These are phyloP conservation scores for Xylocopa sonorina DNA, from an alignment of 1,140 invertebrate species.

Conservation along the genomic window DNA sequence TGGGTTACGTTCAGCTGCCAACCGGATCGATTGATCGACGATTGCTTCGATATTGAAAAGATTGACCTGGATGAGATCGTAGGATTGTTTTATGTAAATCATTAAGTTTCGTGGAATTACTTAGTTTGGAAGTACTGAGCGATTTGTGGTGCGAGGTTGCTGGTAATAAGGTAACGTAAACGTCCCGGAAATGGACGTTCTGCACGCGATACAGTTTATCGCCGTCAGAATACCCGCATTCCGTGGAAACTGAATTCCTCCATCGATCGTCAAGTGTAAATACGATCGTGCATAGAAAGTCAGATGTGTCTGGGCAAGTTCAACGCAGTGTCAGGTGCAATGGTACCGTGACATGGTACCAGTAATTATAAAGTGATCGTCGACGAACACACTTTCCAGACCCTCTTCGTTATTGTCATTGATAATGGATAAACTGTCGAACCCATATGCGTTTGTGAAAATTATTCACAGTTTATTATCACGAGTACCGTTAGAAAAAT, in stretches of 20 bases:
- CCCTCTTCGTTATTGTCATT: not conserved
- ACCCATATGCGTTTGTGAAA: not conserved
- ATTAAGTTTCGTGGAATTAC: too few relatives aligned
- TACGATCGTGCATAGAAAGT: slow-evolving; percentile 4
- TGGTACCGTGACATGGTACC: too few relatives aligned
- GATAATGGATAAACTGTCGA: not conserved
- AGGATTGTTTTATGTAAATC: too few relatives aligned
- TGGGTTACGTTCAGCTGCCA: slow-evolving; percentile 58
- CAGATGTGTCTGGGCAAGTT: too few relatives aligned
- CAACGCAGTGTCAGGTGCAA: not conserved
- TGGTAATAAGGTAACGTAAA: not conserved
- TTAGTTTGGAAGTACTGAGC: too few relatives aligned
- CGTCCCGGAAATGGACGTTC: not conserved
- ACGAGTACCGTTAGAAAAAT: not conserved
- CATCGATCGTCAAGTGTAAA: not conserved
- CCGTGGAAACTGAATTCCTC: not conserved
- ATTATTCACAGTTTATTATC: not conserved
- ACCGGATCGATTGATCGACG: slow-evolving; percentile 50
- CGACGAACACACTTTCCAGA: not conserved
- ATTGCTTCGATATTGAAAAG: too few relatives aligned
- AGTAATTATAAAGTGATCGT: not conserved
- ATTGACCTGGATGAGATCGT: not conserved
- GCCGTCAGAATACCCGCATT: slow-evolving; percentile 1
- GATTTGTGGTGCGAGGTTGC: slow-evolving; percentile 3
- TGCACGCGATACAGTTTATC: slow-evolving; percentile 32